Percentiles rank a stretch among this genome's conserved stretches.
Evolutionary conservation across 2,113 vertebrate species (phyloP).

Genomic region (Forbesichthys papilliferus): DNA sequence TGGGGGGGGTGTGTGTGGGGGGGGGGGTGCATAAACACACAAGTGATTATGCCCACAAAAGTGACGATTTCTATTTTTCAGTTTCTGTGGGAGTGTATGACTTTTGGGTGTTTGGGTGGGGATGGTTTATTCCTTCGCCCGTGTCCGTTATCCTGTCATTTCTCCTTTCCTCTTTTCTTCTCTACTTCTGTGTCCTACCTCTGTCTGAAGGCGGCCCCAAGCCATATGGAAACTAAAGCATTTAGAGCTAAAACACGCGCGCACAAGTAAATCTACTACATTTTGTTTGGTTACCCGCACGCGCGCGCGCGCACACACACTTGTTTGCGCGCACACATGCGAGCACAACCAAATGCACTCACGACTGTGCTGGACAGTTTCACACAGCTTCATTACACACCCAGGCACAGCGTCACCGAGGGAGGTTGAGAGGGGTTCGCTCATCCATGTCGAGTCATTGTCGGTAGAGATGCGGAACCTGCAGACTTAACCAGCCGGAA

Average conservation of each 20-base stretch:
- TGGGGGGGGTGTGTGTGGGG: conserved; percentile 28
- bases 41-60: conserved; percentile 1
- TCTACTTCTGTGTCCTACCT: conserved; percentile 48
- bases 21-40: conserved; percentile 58
- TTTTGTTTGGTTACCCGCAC: neutral
- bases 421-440: conserved; percentile 59
- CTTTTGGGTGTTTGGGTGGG: conserved; percentile 29
- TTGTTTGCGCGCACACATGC: neutral
- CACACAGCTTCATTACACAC: neutral
- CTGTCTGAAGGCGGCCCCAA: conserved; percentile 61
- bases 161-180: conserved; percentile 16
- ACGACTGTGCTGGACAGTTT: conserved; percentile 14
- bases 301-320: neutral
- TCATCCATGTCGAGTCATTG: conserved; percentile 72
- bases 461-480: conserved; percentile 71
- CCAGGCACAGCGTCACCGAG: conserved; percentile 7
- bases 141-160: conserved; percentile 29
- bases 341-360: conserved; percentile 21
- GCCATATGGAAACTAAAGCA: conserved; percentile 55
- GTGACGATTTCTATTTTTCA: no score
- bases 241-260: conserved; percentile 11
- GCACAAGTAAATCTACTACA: neutral
- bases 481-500: conserved; percentile 68
- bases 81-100: no score
- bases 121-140: conserved; percentile 46